A percentile compares a stretch with the other conserved stretches of the same genome.
Conservation (phyloP, 2,888 invertebrate genomes). For the Aphrophora alni region DNA sequence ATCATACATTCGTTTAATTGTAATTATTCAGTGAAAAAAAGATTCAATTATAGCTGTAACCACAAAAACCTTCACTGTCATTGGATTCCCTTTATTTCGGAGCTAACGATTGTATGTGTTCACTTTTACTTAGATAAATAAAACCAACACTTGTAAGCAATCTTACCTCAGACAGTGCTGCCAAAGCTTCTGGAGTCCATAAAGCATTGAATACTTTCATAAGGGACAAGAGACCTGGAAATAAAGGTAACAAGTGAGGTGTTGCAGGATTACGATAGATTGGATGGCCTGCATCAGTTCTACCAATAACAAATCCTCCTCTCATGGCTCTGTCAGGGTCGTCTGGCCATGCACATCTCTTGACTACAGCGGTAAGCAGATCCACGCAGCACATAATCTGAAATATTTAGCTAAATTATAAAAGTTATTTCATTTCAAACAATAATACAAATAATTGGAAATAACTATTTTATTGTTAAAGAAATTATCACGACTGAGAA, state of each 20-base stretch:
- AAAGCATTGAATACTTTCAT: conserved; percentile 80
- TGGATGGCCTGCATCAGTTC: conserved; percentile 57
- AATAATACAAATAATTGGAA: too few species aligned
- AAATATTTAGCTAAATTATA: not conserved
- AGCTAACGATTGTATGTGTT: too few species aligned
- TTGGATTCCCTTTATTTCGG: too few species aligned
- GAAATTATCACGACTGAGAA: too few species aligned
- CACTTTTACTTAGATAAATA: too few species aligned
- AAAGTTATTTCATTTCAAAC: too few species aligned
- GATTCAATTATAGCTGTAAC: too few species aligned
- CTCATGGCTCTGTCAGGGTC: conserved; percentile 84
- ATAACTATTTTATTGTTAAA: too few species aligned
- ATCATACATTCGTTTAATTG: too few species aligned
- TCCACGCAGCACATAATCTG: conserved; percentile 60
- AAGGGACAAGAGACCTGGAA: conserved; percentile 81
- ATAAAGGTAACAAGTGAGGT: conserved; percentile 78
- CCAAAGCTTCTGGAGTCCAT: conserved; percentile 73
- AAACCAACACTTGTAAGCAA: too few species aligned
- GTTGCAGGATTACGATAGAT: conserved; percentile 88
- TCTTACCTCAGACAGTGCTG: conserved; percentile 64
- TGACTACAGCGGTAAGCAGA: conserved; percentile 82
- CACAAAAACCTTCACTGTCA: too few species aligned
- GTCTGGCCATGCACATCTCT: conserved; percentile 86
- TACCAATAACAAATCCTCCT: conserved; percentile 83
- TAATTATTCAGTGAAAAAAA: too few species aligned